Evolutionary conservation across 2,113 vertebrate species (phyloP).

Genomic region (Apeltes quadracus): DNA sequence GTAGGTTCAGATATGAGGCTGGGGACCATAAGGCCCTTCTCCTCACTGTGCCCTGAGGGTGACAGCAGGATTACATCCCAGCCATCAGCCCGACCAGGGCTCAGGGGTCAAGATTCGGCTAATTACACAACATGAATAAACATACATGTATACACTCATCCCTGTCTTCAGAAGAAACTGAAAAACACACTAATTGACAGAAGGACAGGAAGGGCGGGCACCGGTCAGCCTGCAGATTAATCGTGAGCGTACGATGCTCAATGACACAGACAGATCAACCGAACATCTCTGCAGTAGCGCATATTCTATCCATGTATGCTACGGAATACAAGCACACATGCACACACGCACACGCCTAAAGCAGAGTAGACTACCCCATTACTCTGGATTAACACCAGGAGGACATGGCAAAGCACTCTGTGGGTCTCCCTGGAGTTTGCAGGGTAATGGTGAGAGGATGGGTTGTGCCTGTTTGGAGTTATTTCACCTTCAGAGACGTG

Average conservation of each 20-base stretch:
- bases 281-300: neutral
- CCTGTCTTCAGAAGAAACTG: slow-evolving; percentile 30
- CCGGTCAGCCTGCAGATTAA: slow-evolving; percentile 52
- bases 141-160: slow-evolving; percentile 47
- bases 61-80: slow-evolving; percentile 71
- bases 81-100: slow-evolving; percentile 46
- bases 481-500: slow-evolving; percentile 74
- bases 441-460: slow-evolving; percentile 71
- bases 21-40: slow-evolving; percentile 49
- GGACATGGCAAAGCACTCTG: slow-evolving; percentile 78
- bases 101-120: slow-evolving; percentile 61
- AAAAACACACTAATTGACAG: slow-evolving; percentile 62
- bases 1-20: slow-evolving; percentile 49
- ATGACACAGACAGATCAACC: slow-evolving; percentile 3
- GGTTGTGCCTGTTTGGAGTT: slow-evolving; percentile 60
- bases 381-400: slow-evolving; percentile 63
- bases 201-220: slow-evolving; percentile 26
- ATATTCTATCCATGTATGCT: slow-evolving; percentile 11
- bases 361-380: slow-evolving; percentile 33
- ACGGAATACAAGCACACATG: slow-evolving; percentile 16
- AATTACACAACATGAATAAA: slow-evolving; percentile 76
- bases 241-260: neutral
- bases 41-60: slow-evolving; percentile 59
- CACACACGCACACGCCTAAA: slow-evolving; percentile 9
- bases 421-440: slow-evolving; percentile 46